phyloP scores from a whole-genome alignment of 1,140 invertebrate genomes.

The Idris sp. region DNA sequence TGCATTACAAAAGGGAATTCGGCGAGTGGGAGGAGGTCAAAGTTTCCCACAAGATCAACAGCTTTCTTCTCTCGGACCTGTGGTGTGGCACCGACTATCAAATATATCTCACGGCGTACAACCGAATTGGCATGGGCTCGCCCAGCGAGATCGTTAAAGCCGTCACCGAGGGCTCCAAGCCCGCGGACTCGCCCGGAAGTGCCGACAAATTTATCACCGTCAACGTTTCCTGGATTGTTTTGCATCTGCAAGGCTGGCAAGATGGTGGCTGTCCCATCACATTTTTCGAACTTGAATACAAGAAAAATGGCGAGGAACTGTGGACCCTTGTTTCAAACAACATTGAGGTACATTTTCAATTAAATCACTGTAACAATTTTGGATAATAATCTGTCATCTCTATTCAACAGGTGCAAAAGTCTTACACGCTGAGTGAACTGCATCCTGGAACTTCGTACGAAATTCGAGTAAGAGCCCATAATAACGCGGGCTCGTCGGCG shows the following conservation, averaged over 20 bases:
- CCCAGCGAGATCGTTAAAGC: slow-evolving; percentile 91
- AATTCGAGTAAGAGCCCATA: slow-evolving; percentile 91
- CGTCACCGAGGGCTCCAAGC: slow-evolving; percentile 90
- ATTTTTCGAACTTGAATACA: slow-evolving; percentile 91
- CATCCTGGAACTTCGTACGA: slow-evolving; percentile 91
- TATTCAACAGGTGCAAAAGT: slow-evolving; percentile 79
- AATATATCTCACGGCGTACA: slow-evolving; percentile 92
- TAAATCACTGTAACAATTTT: no score
- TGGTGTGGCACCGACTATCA: slow-evolving; percentile 93
- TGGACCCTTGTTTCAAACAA: slow-evolving; percentile 81
- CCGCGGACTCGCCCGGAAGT: slow-evolving; percentile 83
- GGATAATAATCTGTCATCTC: slow-evolving; percentile 1
- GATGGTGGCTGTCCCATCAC: slow-evolving; percentile 93
- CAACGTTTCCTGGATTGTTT: slow-evolving; percentile 92
- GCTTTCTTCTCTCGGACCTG: slow-evolving; percentile 87
- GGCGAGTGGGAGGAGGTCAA: slow-evolving; percentile 93
- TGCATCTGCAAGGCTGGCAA: slow-evolving; percentile 92
- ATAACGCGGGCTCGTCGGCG: slow-evolving; percentile 93
- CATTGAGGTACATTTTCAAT: slow-evolving; percentile 77
- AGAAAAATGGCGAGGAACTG: slow-evolving; percentile 78
- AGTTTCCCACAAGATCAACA: slow-evolving; percentile 86
- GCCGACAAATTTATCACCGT: slow-evolving; percentile 86
- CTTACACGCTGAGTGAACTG: slow-evolving; percentile 88
- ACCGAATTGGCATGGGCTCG: slow-evolving; percentile 91
- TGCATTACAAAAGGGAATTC: slow-evolving; percentile 92